These are phyloP conservation scores for Alethe diademata DNA, from an alignment of 2,113 vertebrate genomes.

Conservation along the genomic window DNA sequence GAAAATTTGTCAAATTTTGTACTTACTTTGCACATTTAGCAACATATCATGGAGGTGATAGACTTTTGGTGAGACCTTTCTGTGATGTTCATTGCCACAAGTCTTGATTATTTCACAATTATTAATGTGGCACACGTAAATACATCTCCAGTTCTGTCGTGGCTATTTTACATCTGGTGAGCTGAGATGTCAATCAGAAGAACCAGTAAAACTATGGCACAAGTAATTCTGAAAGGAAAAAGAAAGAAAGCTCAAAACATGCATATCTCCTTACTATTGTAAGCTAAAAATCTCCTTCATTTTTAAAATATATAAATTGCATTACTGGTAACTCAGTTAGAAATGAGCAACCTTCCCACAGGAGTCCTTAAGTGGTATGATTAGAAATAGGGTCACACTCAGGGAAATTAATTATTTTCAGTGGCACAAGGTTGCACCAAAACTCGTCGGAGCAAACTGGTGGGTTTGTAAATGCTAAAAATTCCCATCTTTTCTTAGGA, in stretches of 20 bases:
- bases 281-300: not conserved
- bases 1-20: not conserved
- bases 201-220: not conserved
- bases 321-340: not conserved
- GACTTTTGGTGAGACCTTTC: not conserved
- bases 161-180: not conserved
- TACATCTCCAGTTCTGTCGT: not conserved
- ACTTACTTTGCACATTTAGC: not conserved
- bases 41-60: fast-evolving
- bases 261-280: fast-evolving
- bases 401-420: not conserved
- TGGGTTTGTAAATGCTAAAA: not conserved
- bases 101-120: not conserved
- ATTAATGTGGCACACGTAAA: not conserved
- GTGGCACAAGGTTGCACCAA: fast-evolving
- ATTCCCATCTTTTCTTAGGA: not conserved
- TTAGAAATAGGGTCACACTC: not conserved
- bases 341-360: not conserved
- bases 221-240: not conserved
- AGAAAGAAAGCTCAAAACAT: not conserved
- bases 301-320: not conserved
- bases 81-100: not conserved
- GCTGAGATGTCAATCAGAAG: not conserved
- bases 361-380: not conserved
- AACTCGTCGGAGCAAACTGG: fast-evolving